A percentile compares a stretch with the other conserved stretches of the same genome.
Evolutionary conservation across 2,888 invertebrate species (phyloP).

Genomic region (Torymus tubicola): DNA sequence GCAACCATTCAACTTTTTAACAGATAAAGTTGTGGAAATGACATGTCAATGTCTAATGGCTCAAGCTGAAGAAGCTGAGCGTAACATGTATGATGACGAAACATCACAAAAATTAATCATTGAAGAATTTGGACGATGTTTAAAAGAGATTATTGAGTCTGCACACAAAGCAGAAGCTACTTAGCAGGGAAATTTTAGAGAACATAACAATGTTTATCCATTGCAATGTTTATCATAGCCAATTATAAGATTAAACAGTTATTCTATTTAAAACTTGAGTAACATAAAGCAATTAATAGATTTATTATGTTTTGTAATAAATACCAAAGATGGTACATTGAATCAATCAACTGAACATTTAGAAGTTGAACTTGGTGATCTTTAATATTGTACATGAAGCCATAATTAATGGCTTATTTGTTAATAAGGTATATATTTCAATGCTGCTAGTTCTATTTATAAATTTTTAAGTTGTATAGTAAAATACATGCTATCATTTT

Average conservation of each 20-base stretch:
- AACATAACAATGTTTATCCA: slow-evolving; percentile 27
- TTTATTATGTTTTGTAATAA: slow-evolving; percentile 44
- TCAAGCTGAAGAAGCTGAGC: slow-evolving; percentile 90
- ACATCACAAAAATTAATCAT: slow-evolving; percentile 86
- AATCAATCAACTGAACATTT: slow-evolving; percentile 48
- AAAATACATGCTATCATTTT: slow-evolving; percentile 32
- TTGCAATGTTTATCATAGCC: slow-evolving; percentile 52
- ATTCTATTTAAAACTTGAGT: slow-evolving; percentile 49
- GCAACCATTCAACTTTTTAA: slow-evolving; percentile 93
- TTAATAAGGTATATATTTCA: slow-evolving; percentile 50
- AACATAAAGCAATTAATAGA: slow-evolving; percentile 41
- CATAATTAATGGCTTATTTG: slow-evolving; percentile 31
- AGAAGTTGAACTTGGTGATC: slow-evolving; percentile 47
- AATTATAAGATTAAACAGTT: slow-evolving; percentile 26
- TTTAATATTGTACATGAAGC: slow-evolving; percentile 47
- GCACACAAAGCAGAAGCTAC: slow-evolving; percentile 78
- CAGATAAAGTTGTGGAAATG: slow-evolving; percentile 95
- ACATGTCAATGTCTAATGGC: slow-evolving; percentile 96
- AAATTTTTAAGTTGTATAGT: slow-evolving; percentile 54
- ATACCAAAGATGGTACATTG: slow-evolving; percentile 58
- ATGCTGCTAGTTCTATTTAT: slow-evolving; percentile 52
- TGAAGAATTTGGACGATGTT: slow-evolving; percentile 96
- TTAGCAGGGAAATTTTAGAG: slow-evolving; percentile 66
- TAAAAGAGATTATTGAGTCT: slow-evolving; percentile 93
- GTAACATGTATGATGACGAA: slow-evolving; percentile 80